Conservation (phyloP, 2,797 vertebrate species). For the Prunella strophiata region DNA sequence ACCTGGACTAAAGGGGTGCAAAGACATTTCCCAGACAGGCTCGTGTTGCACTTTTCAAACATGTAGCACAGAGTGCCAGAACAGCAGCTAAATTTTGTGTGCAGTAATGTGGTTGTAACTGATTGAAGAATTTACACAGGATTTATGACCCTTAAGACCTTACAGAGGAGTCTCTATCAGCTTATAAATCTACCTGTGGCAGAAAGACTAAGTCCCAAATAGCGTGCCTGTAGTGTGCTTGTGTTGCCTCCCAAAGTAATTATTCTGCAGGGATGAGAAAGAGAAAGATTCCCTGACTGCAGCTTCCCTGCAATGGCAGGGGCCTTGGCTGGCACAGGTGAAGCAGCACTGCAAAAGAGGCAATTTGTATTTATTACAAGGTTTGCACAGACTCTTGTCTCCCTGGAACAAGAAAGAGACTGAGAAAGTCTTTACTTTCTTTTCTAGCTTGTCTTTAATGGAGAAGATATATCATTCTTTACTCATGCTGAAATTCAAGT, state of each 20-base stretch:
- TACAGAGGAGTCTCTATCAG: neutral
- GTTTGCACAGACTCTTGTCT: neutral
- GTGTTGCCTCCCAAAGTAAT: neutral
- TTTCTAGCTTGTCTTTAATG: conserved; percentile 8
- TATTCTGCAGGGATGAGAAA: neutral
- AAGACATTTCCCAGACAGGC: neutral
- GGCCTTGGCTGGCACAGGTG: neutral
- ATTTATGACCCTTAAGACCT: neutral
- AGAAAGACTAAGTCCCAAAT: neutral
- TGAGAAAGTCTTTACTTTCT: neutral
- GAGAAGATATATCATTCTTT: conserved; percentile 11
- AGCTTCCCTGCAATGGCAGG: neutral
- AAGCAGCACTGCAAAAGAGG: neutral
- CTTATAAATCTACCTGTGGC: neutral
- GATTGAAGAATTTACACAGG: neutral
- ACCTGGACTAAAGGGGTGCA: neutral
- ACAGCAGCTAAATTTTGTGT: neutral
- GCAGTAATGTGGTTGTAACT: neutral
- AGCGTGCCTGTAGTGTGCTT: neutral
- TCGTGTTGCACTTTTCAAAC: neutral
- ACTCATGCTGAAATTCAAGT: neutral
- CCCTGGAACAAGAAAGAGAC: neutral
- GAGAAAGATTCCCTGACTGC: neutral
- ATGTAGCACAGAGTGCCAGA: neutral
- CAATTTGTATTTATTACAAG: conserved; percentile 39